These are phyloP conservation scores for Apodemia mormo DNA, from an alignment of 2,888 invertebrate genomes.

Conservation along the genomic window DNA sequence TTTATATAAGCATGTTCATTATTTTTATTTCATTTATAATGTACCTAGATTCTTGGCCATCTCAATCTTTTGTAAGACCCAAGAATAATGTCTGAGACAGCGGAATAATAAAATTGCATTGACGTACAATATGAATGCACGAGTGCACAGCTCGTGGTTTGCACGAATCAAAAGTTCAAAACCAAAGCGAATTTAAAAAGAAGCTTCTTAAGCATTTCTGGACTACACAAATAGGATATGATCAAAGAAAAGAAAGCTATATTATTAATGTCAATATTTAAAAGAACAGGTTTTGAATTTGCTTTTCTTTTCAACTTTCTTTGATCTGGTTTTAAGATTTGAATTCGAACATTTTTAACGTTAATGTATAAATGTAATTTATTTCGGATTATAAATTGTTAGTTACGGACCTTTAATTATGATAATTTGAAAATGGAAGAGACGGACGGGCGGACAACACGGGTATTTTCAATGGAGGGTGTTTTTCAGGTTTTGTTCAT, in stretches of 20 bases:
- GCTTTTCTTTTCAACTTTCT: conserved; percentile 14
- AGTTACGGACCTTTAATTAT: background rate
- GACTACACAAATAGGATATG: conserved; percentile 21
- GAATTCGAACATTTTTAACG: background rate
- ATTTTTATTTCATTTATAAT: too few species aligned
- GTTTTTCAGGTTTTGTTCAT: too few species aligned
- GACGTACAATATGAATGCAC: conserved; percentile 26
- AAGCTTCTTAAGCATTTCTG: conserved; percentile 19
- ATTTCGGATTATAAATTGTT: background rate
- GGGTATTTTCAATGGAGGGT: too few species aligned
- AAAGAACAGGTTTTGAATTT: conserved; percentile 15
- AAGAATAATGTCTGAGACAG: conserved; percentile 18
- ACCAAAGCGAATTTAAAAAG: conserved; percentile 21
- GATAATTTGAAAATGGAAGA: too few species aligned
- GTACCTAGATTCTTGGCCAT: background rate
- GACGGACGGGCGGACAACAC: too few species aligned
- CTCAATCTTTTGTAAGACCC: conserved; percentile 18
- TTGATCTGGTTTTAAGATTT: conserved; percentile 12
- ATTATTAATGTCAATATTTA: conserved; percentile 10
- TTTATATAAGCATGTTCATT: too few species aligned
- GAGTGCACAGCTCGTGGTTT: conserved; percentile 22
- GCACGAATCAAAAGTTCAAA: conserved; percentile 16
- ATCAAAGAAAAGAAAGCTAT: conserved; percentile 10
- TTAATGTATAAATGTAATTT: background rate
- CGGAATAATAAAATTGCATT: conserved; percentile 24